phyloP scores from a whole-genome alignment of 2,113 vertebrate genomes.

The Gadus chalcogrammus region DNA sequence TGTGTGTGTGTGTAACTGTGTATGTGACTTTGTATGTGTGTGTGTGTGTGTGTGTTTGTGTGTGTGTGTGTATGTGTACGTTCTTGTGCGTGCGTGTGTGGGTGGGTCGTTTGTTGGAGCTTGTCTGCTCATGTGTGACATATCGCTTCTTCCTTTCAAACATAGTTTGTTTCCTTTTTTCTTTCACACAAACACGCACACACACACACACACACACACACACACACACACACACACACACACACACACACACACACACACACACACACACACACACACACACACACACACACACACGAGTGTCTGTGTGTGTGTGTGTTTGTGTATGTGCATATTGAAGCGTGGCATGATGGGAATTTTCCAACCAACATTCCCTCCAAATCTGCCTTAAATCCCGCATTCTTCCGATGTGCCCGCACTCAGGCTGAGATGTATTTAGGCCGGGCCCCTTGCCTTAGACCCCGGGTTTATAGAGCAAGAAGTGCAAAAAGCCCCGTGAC shows the following conservation, averaged over 20 bases:
- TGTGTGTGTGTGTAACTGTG: background rate
- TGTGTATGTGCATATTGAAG: background rate
- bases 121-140: background rate
- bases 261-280: too few species aligned
- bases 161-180: conserved; percentile 17
- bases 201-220: too few species aligned
- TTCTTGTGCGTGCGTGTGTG: background rate
- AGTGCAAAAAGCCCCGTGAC: conserved; percentile 38
- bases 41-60: conserved; percentile 5
- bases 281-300: too few species aligned
- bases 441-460: conserved; percentile 6
- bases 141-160: background rate
- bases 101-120: background rate
- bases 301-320: too few species aligned
- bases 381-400: conserved; percentile 21
- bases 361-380: conserved; percentile 24
- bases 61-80: conserved; percentile 1
- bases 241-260: conserved; percentile 24
- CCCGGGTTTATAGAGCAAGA: conserved; percentile 19
- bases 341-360: conserved; percentile 22
- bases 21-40: conserved; percentile 2
- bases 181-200: conserved; percentile 30
- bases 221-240: too few species aligned
- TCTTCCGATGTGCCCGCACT: conserved; percentile 25
- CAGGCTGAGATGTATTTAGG: conserved; percentile 31